Evolutionary conservation across 2,113 vertebrate genomes (phyloP), one percentile per base, ranked within the genome.

Genomic region (Upupa epops): DNA sequence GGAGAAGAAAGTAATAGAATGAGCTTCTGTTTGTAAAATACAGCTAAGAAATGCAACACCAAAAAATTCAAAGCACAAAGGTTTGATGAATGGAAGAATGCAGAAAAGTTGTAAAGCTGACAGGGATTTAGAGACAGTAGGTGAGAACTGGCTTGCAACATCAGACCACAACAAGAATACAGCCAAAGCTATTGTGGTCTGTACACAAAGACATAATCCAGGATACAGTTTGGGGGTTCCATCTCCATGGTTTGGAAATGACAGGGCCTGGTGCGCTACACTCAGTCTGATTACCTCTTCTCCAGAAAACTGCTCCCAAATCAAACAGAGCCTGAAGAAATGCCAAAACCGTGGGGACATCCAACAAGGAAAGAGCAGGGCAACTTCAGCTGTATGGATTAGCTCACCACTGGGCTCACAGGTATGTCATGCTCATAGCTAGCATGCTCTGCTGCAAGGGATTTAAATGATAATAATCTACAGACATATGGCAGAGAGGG

Each of bases 71-170:
- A 25, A 69, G 54, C 45, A 77, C 73, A 88, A 72, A 92, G 63
- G 36, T 92, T 76, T 75, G 56, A 76, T 3, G 3, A 64, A 70
- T 5, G 7, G 70, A 81, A 49, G 73, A 79, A 81, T 58, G 64
- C 75, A 69, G 73, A 86, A 69, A 77, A 82, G 65, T 29, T 69
- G 63, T 15, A 82, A 87, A 58, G 79, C 65, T 63, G 70, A 83
- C 71, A 83, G 40, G 86, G 75, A 94, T 92, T 91, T 92, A 83
- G 56, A 86, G 91, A 59, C 64, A 80, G 73, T 29, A 93, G 86
- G 65, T 58, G 56, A 95, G 74, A 80, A 40, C 72, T 63, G 32
- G 37, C 78, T 45, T 77, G 69, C 82, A 90, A 77, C 63, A 72
- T 22, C 73, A 88, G 70, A 64, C 76, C 88, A 76, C n/a, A 88